Conservation (phyloP, 2,113 vertebrate species). For the Coryphaenoides rupestris region DNA sequence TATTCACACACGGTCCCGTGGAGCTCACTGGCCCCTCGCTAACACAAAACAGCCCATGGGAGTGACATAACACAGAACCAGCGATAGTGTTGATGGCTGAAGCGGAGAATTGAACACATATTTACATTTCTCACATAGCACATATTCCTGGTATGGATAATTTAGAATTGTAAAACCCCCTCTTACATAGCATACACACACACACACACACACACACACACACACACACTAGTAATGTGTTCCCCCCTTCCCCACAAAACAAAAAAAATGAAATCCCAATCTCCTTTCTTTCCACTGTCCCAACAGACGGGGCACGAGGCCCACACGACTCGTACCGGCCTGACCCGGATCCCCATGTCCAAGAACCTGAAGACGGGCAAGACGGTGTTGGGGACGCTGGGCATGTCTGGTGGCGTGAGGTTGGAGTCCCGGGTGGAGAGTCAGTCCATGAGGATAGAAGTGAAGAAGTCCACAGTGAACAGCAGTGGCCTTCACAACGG, state of each 20-base stretch:
- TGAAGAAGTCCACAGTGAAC: slow-evolving; percentile 87
- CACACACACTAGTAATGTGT: slow-evolving; percentile 5
- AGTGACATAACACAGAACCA: slow-evolving; percentile 22
- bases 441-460: slow-evolving; percentile 95
- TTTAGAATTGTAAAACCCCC: slow-evolving; percentile 26
- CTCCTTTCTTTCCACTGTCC: slow-evolving; percentile 47
- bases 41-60: slow-evolving; percentile 47
- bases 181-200: not conserved
- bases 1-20: slow-evolving; percentile 46
- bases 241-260: no score
- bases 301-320: slow-evolving; percentile 84
- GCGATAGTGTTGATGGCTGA: slow-evolving; percentile 1
- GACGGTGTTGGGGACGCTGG: slow-evolving; percentile 83
- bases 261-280: slow-evolving; percentile 21
- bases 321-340: slow-evolving; percentile 79
- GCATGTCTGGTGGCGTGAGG: slow-evolving; percentile 86
- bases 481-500: slow-evolving; percentile 78
- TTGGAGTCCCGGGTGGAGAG: slow-evolving; percentile 88
- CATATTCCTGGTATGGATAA: slow-evolving; percentile 1
- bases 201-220: slow-evolving; percentile 11
- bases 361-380: slow-evolving; percentile 98
- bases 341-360: slow-evolving; percentile 97
- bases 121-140: slow-evolving; percentile 35
- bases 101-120: slow-evolving; percentile 35
- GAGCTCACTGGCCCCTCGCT: slow-evolving; percentile 31